These are phyloP conservation scores for Eupleurogrammus muticus DNA, from an alignment of 2,797 vertebrate genomes.

Conservation along the genomic window DNA sequence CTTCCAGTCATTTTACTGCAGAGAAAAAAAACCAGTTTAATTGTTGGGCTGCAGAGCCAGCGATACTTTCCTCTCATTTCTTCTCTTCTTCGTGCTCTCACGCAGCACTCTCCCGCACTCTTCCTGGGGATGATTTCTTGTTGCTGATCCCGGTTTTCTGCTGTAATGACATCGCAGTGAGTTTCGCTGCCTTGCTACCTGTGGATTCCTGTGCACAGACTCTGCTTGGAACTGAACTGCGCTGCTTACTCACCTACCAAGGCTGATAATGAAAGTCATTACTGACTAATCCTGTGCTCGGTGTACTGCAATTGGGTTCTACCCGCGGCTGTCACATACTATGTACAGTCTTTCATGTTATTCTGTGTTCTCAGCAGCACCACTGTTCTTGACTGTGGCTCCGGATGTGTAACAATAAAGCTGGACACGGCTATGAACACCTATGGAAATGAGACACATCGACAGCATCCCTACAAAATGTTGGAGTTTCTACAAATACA, in stretches of 20 bases:
- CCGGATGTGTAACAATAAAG: conserved; percentile 28
- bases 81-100: background rate
- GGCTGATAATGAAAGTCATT: too few species aligned
- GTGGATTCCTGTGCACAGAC: too few species aligned
- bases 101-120: too few species aligned
- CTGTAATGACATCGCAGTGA: too few species aligned
- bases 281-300: too few species aligned
- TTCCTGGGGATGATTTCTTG: too few species aligned
- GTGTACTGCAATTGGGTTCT: too few species aligned
- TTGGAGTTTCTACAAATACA: conserved; percentile 60
- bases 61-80: conserved; percentile 6
- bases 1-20: background rate
- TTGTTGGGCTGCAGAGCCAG: conserved; percentile 10
- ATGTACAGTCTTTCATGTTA: conserved; percentile 2
- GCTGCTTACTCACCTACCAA: too few species aligned
- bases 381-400: background rate
- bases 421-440: conserved; percentile 29
- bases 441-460: conserved; percentile 39
- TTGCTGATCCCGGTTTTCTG: too few species aligned
- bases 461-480: conserved; percentile 14
- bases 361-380: background rate
- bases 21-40: conserved; percentile 2
- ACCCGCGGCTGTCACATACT: background rate
- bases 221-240: too few species aligned
- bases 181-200: too few species aligned